phyloP scores from a whole-genome alignment of 2,113 vertebrate species.

The Pogona vitticeps region DNA sequence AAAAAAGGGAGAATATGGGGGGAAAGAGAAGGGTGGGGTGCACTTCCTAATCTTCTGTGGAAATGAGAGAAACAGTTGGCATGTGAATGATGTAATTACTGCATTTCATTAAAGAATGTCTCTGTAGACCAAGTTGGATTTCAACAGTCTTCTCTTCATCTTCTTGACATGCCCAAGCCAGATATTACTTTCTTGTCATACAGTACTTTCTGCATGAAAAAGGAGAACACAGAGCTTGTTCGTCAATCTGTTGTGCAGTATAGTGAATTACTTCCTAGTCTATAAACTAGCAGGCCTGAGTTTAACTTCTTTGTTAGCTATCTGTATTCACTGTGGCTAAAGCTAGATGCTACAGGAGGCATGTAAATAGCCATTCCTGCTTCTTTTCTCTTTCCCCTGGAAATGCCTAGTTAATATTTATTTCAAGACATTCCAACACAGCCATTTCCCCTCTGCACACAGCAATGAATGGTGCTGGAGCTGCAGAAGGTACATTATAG shows the following conservation, averaged over 20 bases:
- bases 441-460: too few species aligned
- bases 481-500: too few species aligned
- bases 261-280: neutral
- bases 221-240: neutral
- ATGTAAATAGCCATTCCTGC: neutral
- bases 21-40: neutral
- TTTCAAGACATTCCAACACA: too few species aligned
- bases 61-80: neutral
- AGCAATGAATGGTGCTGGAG: too few species aligned
- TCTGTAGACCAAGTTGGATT: neutral
- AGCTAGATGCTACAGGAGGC: neutral
- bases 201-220: neutral
- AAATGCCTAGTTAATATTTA: too few species aligned
- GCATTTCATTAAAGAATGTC: neutral
- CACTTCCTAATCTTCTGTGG: neutral
- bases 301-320: neutral
- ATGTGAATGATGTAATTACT: neutral
- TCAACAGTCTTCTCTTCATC: constrained; percentile 6
- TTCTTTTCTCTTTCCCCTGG: too few species aligned
- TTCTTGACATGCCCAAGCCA: neutral
- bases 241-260: neutral
- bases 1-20: neutral
- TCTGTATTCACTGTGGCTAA: neutral
- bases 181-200: too few species aligned
- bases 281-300: neutral